These are phyloP conservation scores for Heliconius aoede DNA, from an alignment of 2,888 invertebrate genomes.

Conservation along the genomic window DNA sequence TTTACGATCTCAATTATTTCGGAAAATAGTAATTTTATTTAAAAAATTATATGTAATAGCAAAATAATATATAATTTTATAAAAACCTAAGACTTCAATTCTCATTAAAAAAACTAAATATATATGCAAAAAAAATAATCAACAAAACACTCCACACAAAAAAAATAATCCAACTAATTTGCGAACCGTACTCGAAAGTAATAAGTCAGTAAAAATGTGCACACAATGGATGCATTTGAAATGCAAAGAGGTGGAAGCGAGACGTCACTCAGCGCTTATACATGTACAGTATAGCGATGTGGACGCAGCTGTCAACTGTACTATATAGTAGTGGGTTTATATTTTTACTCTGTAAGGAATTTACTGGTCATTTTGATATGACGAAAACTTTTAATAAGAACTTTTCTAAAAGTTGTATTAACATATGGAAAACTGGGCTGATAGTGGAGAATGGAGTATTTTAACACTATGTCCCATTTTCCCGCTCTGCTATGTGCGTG, in stretches of 20 bases:
- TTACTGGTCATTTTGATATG: not conserved
- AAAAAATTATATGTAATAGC: too few relatives aligned
- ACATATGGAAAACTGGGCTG: too few relatives aligned
- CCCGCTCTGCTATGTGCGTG: too few relatives aligned
- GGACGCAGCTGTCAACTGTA: conserved; percentile 48
- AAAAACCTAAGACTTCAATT: too few relatives aligned
- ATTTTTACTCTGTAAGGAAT: conserved; percentile 21
- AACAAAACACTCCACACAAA: conserved; percentile 2
- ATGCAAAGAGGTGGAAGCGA: conserved; percentile 74
- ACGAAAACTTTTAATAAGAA: not conserved
- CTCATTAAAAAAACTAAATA: not conserved
- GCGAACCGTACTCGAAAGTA: conserved; percentile 70
- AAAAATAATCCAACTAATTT: conserved; percentile 40
- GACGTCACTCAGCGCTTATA: conserved; percentile 69
- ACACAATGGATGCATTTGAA: conserved; percentile 82
- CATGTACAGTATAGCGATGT: conserved; percentile 43
- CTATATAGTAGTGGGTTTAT: conserved; percentile 15
- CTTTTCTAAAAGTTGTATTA: not conserved
- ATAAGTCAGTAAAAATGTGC: conserved; percentile 83
- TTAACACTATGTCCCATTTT: too few relatives aligned
- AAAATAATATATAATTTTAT: too few relatives aligned
- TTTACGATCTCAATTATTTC: too few relatives aligned
- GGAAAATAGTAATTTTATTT: too few relatives aligned
- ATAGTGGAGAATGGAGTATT: too few relatives aligned
- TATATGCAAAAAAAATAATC: not conserved